These are phyloP conservation scores for Phymatocera aterrima DNA, from an alignment of 2,888 invertebrate genomes.

Conservation along the genomic window DNA sequence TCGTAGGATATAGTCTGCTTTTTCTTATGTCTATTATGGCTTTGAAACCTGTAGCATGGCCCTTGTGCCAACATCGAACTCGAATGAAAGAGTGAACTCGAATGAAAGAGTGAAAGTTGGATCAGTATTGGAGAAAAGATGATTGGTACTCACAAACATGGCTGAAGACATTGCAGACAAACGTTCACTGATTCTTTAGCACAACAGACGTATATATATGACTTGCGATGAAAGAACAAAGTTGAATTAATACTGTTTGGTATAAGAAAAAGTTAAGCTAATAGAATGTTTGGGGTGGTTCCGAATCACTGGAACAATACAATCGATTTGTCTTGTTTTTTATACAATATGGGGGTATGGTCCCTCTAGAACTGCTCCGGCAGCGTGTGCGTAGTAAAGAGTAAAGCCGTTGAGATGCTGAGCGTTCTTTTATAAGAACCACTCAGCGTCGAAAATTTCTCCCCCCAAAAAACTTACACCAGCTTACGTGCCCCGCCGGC, in stretches of 20 bases:
- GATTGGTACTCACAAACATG: slow-evolving; percentile 64
- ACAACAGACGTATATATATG: slow-evolving; percentile 28
- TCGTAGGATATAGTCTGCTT: too few relatives aligned
- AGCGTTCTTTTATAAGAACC: slow-evolving; percentile 69
- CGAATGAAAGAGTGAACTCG: not conserved
- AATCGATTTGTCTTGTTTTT: not conserved
- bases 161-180: slow-evolving; percentile 64
- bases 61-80: not conserved
- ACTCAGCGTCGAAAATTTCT: slow-evolving; percentile 47
- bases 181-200: slow-evolving; percentile 39
- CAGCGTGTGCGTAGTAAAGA: slow-evolving; percentile 61
- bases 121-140: not conserved
- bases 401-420: slow-evolving; percentile 62
- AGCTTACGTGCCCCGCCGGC: slow-evolving; percentile 8
- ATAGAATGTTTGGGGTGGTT: not conserved
- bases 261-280: not conserved
- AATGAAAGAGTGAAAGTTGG: not conserved
- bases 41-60: not conserved
- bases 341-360: not conserved
- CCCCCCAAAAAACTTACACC: slow-evolving; percentile 38
- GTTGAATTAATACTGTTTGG: slow-evolving; percentile 11
- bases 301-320: not conserved
- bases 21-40: not conserved
- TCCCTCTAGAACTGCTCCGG: slow-evolving; percentile 22
- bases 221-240: not conserved